Conservation (phyloP, 2,797 vertebrate genomes). For the Steatocranus sp. region DNA sequence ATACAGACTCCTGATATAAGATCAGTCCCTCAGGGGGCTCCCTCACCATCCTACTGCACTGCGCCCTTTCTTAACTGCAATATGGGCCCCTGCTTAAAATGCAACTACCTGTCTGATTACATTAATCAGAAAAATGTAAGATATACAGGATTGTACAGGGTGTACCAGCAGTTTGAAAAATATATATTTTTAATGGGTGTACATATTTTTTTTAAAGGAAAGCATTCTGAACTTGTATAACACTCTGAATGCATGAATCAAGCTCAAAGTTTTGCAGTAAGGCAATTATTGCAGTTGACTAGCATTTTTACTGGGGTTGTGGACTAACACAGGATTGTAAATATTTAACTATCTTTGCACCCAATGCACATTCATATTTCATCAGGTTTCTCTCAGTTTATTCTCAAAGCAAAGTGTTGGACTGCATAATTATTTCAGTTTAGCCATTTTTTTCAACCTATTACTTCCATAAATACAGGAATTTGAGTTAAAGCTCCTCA, state of each 20-base stretch:
- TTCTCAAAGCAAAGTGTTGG: constrained; percentile 82
- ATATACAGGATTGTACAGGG: not conserved
- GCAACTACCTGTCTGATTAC: constrained; percentile 59
- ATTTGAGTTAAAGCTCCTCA: constrained; percentile 80
- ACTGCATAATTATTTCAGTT: constrained; percentile 86
- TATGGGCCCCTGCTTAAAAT: constrained; percentile 48
- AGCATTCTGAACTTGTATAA: constrained; percentile 36
- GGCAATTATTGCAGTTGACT: constrained; percentile 80
- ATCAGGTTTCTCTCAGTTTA: constrained; percentile 80
- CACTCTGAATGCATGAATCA: constrained; percentile 56
- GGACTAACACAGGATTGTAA: constrained; percentile 79
- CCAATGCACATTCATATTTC: constrained; percentile 84
- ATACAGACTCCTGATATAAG: constrained; percentile 79
- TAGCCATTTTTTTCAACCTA: constrained; percentile 78
- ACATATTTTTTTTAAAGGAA: not conserved
- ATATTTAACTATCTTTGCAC: constrained; percentile 83
- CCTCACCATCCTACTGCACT: constrained; percentile 37
- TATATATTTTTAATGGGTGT: constrained; percentile 27
- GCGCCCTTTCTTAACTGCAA: constrained; percentile 39
- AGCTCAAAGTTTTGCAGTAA: constrained; percentile 69
- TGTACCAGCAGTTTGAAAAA: constrained; percentile 5
- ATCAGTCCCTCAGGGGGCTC: constrained; percentile 67
- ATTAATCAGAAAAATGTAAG: constrained; percentile 14
- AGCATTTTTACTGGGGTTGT: constrained; percentile 78
- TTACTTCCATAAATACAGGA: constrained; percentile 86